phyloP scores from a whole-genome alignment of 2,888 invertebrate genomes.

The Folsomia manolachei region DNA sequence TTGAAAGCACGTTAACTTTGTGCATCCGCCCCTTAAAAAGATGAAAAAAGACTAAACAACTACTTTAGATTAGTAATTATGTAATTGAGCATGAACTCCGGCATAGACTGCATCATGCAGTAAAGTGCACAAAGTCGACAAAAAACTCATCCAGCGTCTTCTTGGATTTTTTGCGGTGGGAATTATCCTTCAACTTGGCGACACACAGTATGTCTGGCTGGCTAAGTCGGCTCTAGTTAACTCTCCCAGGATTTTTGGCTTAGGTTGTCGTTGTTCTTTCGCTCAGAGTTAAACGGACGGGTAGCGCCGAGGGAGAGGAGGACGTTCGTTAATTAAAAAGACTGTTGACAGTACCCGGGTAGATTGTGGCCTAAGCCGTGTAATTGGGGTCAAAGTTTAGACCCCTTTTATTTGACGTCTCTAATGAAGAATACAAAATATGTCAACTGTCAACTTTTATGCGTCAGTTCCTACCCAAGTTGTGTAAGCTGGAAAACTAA shows the following conservation, averaged over 20 bases:
- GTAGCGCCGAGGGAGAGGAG: neutral
- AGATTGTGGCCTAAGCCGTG: constrained; percentile 10
- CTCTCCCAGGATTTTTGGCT: neutral
- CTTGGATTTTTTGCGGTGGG: too few relatives aligned
- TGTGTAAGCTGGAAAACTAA: neutral
- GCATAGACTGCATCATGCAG: too few relatives aligned
- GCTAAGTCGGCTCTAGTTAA: too few relatives aligned
- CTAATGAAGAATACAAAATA: constrained; percentile 11
- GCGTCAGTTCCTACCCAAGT: neutral
- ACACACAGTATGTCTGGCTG: too few relatives aligned
- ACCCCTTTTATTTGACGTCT: neutral
- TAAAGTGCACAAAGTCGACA: too few relatives aligned
- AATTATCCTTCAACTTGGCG: too few relatives aligned
- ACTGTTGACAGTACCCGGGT: neutral
- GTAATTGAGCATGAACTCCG: too few relatives aligned
- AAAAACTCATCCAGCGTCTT: too few relatives aligned
- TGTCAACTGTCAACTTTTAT: constrained; percentile 5
- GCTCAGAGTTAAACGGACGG: neutral
- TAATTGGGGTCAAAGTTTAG: constrained; percentile 14
- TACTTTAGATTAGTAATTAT: too few relatives aligned
- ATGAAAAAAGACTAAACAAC: too few relatives aligned
- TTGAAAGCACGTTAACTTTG: too few relatives aligned
- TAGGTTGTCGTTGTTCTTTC: neutral
- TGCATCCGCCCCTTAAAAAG: too few relatives aligned
- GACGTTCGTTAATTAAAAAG: constrained; percentile 9